These are phyloP conservation scores for Tetragonula clypearis DNA, from an alignment of 1,140 invertebrate genomes.

Conservation along the genomic window DNA sequence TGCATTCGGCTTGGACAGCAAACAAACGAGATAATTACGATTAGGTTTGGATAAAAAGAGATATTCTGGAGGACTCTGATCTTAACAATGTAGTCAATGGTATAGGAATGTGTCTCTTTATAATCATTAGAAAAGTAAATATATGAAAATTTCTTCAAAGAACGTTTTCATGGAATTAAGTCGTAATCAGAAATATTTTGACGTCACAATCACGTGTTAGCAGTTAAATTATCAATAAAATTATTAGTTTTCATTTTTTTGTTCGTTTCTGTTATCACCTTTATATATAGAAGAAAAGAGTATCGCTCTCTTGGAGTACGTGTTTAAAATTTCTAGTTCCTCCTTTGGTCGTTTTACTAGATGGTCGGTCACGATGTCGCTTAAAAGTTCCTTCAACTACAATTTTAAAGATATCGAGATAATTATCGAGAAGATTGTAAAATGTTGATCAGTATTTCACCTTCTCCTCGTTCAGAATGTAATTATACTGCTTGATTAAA, in stretches of 20 bases:
- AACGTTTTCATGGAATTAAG: too few species aligned
- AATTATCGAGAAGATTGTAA: background rate
- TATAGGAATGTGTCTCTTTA: too few species aligned
- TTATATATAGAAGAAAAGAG: background rate
- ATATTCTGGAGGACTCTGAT: too few species aligned
- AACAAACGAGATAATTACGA: too few species aligned
- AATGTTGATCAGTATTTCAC: background rate
- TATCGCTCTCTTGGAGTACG: background rate
- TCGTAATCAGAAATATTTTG: too few species aligned
- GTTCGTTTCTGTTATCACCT: background rate
- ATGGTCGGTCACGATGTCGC: background rate
- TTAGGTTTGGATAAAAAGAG: too few species aligned
- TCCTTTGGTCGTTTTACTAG: background rate
- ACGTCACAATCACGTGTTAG: too few species aligned
- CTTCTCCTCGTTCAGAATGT: background rate
- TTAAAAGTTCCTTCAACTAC: background rate
- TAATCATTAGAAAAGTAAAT: too few species aligned
- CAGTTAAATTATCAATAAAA: too few species aligned
- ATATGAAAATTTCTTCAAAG: too few species aligned
- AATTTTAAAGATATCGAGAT: background rate
- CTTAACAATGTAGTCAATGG: too few species aligned
- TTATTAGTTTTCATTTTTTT: background rate
- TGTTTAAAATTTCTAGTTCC: background rate
- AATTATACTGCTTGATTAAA: background rate
- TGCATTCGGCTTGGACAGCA: too few species aligned